Evolutionary conservation across 2,888 invertebrate species (phyloP).

Genomic region (Atherix ibis): DNA sequence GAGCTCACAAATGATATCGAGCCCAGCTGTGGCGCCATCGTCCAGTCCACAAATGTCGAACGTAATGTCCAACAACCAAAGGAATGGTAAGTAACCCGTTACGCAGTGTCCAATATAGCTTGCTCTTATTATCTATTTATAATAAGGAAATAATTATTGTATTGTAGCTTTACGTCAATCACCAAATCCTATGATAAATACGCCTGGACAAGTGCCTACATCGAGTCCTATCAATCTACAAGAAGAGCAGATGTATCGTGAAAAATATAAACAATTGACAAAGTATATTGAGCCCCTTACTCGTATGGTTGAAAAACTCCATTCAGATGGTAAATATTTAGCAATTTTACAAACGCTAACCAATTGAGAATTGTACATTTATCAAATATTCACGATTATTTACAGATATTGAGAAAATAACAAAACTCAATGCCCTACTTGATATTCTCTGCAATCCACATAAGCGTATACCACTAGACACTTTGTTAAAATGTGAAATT

Average conservation of each 20-base stretch:
- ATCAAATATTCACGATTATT: conserved; percentile 2
- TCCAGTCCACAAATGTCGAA: conserved; percentile 48
- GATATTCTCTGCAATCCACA: conserved; percentile 83
- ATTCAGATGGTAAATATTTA: conserved; percentile 53
- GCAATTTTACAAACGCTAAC: not conserved
- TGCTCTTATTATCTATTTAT: not conserved
- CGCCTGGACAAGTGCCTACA: conserved; percentile 42
- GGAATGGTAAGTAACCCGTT: conserved; percentile 21
- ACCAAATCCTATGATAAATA: conserved; percentile 71
- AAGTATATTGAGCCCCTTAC: conserved; percentile 88
- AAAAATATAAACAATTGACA: conserved; percentile 82
- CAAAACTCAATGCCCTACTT: conserved; percentile 86
- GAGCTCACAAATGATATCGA: conserved; percentile 48
- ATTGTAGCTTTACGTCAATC: conserved; percentile 47
- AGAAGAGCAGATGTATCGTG: conserved; percentile 82
- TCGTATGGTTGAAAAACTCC: conserved; percentile 76
- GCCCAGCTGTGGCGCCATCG: conserved; percentile 50
- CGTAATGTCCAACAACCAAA: conserved; percentile 37
- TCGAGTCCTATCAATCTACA: conserved; percentile 49
- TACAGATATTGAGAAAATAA: conserved; percentile 72
- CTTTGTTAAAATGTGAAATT: conserved; percentile 81
- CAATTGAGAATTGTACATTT: not conserved
- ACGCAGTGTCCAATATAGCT: conserved; percentile 2
- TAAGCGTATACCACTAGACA: conserved; percentile 77
- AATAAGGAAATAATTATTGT: conserved; percentile 3